A percentile compares a stretch with the other conserved stretches of the same genome.
phyloP scores from a whole-genome alignment of 2,113 vertebrate species.

The Pardalotus punctatus region DNA sequence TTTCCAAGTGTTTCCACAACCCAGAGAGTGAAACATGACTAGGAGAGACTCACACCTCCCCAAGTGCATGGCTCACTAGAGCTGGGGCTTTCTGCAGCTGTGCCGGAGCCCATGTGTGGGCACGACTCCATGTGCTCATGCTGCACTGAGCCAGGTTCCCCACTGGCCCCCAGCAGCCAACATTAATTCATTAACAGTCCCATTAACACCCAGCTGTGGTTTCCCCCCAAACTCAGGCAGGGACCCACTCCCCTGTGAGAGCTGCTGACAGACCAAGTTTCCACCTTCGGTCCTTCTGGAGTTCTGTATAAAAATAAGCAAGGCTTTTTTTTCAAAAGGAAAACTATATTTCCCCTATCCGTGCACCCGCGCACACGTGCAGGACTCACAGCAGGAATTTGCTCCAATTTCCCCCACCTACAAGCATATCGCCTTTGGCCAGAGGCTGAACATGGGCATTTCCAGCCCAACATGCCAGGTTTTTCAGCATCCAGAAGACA shows the following conservation, averaged over 20 bases:
- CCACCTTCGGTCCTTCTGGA: conserved; percentile 58
- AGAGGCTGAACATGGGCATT: conserved; percentile 35
- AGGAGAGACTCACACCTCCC: background rate
- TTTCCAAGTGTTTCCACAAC: background rate
- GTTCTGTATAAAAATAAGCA: conserved; percentile 59
- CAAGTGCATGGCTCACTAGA: background rate
- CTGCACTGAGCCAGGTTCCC: background rate
- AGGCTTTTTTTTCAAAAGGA: conserved; percentile 38
- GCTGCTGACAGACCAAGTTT: conserved; percentile 66
- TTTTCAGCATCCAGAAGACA: conserved; percentile 1
- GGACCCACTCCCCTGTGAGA: conserved; percentile 47
- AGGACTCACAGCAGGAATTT: conserved; percentile 45
- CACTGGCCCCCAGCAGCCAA: conserved; percentile 4
- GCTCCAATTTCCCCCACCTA: conserved; percentile 61
- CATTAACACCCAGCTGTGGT: conserved; percentile 69
- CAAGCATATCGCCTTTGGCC: conserved; percentile 47
- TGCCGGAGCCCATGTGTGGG: background rate
- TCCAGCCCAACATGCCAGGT: background rate
- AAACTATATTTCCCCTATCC: conserved; percentile 55
- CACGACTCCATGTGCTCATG: background rate
- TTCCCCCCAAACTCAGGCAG: conserved; percentile 63
- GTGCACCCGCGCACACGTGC: background rate
- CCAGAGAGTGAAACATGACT: background rate
- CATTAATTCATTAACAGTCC: conserved; percentile 69
- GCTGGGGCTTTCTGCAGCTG: background rate